These are phyloP conservation scores for Loriculus beryllinus DNA, from an alignment of 2,797 vertebrate species.

Conservation along the genomic window DNA sequence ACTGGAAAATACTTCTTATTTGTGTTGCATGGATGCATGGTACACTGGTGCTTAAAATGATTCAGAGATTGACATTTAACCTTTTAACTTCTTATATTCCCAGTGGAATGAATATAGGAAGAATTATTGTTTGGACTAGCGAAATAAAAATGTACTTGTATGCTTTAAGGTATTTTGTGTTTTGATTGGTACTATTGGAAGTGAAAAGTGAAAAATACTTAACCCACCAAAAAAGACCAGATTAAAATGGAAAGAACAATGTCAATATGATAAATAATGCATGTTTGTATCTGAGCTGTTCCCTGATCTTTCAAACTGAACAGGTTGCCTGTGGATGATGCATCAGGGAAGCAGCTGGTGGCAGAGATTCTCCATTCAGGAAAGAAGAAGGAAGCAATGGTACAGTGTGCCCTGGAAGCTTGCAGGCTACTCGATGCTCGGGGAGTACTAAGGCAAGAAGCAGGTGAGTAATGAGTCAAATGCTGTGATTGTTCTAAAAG, in stretches of 20 bases:
- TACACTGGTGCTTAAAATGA: neutral
- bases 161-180: neutral
- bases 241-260: neutral
- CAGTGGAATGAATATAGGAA: neutral
- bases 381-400: constrained; percentile 92
- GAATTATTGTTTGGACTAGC: neutral
- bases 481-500: neutral
- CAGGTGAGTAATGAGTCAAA: constrained; percentile 76
- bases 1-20: neutral
- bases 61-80: neutral
- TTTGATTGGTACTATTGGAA: neutral
- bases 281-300: neutral
- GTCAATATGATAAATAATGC: neutral
- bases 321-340: constrained; percentile 93
- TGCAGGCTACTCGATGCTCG: constrained; percentile 94
- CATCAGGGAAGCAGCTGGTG: constrained; percentile 88
- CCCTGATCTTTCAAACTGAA: neutral
- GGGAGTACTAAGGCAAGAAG: constrained; percentile 93
- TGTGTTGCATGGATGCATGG: neutral
- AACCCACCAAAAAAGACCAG: neutral
- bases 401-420: constrained; percentile 92
- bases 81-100: neutral
- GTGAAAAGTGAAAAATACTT: neutral
- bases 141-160: neutral
- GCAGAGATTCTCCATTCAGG: constrained; percentile 91